Conservation (phyloP, 2,888 invertebrate genomes). For the Dynastes maya region DNA sequence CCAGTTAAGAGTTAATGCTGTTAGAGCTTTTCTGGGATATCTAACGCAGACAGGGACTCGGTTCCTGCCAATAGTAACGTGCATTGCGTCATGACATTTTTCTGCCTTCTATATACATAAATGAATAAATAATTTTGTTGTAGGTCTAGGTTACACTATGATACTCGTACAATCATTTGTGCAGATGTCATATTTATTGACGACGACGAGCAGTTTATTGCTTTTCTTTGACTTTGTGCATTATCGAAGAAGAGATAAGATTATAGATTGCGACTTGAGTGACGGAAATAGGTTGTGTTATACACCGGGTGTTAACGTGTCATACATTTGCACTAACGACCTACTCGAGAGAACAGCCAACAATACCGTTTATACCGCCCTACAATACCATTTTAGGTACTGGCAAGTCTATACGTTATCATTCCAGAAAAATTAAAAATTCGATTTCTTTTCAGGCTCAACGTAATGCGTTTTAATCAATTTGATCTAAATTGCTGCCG, state of each 20-base stretch:
- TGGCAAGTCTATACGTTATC: too few species aligned
- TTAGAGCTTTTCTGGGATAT: too few species aligned
- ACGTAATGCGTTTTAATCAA: not conserved
- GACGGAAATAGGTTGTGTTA: not conserved
- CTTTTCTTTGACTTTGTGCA: not conserved
- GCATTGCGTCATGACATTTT: too few species aligned
- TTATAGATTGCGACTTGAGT: conserved; percentile 1
- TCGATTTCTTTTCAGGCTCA: not conserved
- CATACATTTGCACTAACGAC: not conserved
- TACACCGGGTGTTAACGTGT: not conserved
- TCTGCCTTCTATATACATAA: too few species aligned
- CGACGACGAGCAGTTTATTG: not conserved
- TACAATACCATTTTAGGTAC: conserved; percentile 35
- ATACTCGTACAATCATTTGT: not conserved
- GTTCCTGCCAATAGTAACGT: too few species aligned
- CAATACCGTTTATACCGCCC: conserved; percentile 26
- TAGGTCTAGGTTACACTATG: conserved; percentile 33
- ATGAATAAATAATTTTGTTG: not conserved
- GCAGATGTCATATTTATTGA: not conserved
- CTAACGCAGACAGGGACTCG: too few species aligned
- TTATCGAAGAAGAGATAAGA: not conserved
- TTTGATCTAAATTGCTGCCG: not conserved
- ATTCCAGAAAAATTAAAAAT: too few species aligned
- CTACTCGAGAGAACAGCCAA: not conserved
- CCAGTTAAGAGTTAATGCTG: too few species aligned